phyloP scores from a whole-genome alignment of 2,888 invertebrate species.

The Oscheius sp. region DNA sequence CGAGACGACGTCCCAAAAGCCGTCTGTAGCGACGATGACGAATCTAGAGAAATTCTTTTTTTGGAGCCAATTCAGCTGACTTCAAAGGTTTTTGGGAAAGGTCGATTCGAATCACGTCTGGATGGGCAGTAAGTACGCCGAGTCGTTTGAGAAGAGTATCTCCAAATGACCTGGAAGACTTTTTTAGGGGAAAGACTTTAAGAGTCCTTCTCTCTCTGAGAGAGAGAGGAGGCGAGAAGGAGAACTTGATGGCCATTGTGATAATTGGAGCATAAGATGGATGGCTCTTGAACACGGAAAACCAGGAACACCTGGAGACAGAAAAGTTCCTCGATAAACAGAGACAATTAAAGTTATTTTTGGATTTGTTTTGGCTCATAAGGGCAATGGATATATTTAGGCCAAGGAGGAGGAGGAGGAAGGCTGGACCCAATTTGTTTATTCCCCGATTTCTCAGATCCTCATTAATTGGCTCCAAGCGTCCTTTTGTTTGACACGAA shows the following conservation, averaged over 20 bases:
- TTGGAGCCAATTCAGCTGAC: constrained; percentile 8
- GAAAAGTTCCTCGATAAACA: not conserved
- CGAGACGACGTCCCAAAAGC: constrained; percentile 92
- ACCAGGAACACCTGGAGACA: not conserved
- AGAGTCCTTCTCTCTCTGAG: constrained; percentile 1
- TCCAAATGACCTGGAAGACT: constrained; percentile 82
- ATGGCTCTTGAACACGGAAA: constrained; percentile 13
- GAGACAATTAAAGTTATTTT: not conserved
- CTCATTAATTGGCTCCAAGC: not conserved
- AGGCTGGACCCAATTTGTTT: not conserved
- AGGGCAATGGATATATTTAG: not conserved
- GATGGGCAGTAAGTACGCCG: constrained; percentile 91
- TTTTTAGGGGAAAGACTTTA: not conserved
- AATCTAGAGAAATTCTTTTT: constrained; percentile 76
- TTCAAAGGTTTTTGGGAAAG: constrained; percentile 81
- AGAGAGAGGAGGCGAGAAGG: not conserved
- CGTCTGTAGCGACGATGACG: constrained; percentile 90
- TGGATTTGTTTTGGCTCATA: not conserved
- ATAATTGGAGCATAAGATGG: constrained; percentile 19
- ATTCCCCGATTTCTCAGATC: not conserved
- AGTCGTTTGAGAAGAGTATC: constrained; percentile 93
- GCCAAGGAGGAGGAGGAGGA: not conserved
- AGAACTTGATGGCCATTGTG: constrained; percentile 23
- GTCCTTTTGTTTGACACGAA: not conserved
- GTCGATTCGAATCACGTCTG: constrained; percentile 91